Evolutionary conservation across 2,888 invertebrate species (phyloP), one percentile per base, ranked within the genome.

Genomic region (Acronicta alni): DNA sequence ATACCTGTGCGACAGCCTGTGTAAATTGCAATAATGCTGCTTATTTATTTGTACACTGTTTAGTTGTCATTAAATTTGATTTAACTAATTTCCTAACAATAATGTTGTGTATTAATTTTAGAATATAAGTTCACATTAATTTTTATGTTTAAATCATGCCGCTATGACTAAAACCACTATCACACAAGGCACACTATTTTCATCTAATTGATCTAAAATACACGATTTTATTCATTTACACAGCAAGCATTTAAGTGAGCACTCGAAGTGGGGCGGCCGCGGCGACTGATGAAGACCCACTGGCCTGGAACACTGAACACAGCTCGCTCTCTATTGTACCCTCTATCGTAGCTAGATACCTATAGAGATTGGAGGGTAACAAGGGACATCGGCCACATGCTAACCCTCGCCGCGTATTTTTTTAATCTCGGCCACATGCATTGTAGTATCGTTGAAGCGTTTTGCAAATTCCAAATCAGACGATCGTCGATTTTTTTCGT

Each of bases 231-330:
- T 66, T 54, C 47, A 64, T 75, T 68, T 47, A 66, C 66, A 75
- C 67, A 75, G 62, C 66, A 72, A 74, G 76, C 80, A 75, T 79
- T 80, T 78, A 73, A 67, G 74, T 73, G 73, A 68, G 70, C 72
- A 65, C 83, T 77, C 64, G 80, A 84, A 81, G 83, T 82, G 83
- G 72, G 82, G 83, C 82, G 81, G 74, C 75, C 82, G 85, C 87
- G 80, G 79, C 86, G 85, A 86, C 86, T 87, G 90, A 87, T 89
- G 88, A 84, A 82, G 86, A 86, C 59, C 83, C 91, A 93, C 81
- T 91, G 90, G 86, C 80, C 71, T 89, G 93, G 93, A 94, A 92
- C 92, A 92, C 62, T 92, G 92, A 90, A 82, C 93, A 93, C 90
- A 77, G 84, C 86, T 84, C 85, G 81, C 81, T 80, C 83, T 74